Evolutionary conservation across 2,888 invertebrate genomes (phyloP).

Genomic region (Apoda limacodes): DNA sequence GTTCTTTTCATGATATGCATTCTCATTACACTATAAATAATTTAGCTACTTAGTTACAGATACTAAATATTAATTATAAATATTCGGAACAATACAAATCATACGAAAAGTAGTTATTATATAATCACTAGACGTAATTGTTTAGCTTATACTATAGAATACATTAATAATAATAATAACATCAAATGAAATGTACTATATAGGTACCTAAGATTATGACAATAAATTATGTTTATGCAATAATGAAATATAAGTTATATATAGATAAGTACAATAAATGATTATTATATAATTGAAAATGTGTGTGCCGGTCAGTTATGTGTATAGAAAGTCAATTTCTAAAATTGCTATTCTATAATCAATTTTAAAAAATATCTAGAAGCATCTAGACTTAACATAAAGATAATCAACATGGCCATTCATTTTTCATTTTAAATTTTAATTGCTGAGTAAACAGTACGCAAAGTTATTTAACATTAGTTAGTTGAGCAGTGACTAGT

Average conservation of each 20-base stretch:
- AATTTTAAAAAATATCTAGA: too few species aligned
- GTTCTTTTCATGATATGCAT: conserved; percentile 58
- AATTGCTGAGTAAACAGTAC: neutral
- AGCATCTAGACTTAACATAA: too few species aligned
- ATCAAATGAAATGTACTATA: conserved; percentile 64
- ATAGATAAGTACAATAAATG: conserved; percentile 39
- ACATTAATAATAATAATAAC: conserved; percentile 34
- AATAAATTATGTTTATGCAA: conserved; percentile 63
- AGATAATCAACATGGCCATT: too few species aligned
- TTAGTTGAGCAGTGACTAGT: too few species aligned
- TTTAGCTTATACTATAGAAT: too few species aligned
- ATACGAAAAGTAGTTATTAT: conserved; percentile 40
- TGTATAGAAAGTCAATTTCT: too few species aligned
- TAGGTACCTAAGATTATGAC: conserved; percentile 59
- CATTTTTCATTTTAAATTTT: conserved; percentile 6
- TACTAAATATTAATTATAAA: conserved; percentile 43
- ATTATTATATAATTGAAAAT: neutral
- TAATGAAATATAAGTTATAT: conserved; percentile 64
- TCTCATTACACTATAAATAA: conserved; percentile 49
- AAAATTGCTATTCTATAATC: too few species aligned
- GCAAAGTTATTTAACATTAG: too few species aligned
- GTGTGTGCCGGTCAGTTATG: too few species aligned
- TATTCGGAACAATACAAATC: conserved; percentile 50
- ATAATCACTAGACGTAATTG: too few species aligned
- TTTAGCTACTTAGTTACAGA: conserved; percentile 51